Evolutionary conservation across 2,888 invertebrate genomes (phyloP).

Genomic region (Hedychridium roseum): DNA sequence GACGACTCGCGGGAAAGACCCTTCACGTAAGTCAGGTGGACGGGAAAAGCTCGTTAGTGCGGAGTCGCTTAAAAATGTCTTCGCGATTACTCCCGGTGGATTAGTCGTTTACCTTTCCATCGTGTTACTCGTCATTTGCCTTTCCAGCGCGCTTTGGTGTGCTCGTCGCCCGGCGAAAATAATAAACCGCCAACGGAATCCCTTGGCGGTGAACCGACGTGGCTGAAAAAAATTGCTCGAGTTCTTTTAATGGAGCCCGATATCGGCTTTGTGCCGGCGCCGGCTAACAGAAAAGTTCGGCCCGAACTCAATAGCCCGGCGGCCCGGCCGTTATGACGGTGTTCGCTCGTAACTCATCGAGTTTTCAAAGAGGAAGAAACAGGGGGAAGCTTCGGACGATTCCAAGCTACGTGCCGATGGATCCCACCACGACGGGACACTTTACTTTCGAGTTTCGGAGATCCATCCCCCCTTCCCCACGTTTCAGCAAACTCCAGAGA

Average conservation of each 20-base stretch:
- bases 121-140: too few relatives aligned
- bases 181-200: too few relatives aligned
- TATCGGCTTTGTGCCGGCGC: not conserved
- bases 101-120: too few relatives aligned
- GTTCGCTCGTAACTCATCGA: conserved; percentile 23
- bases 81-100: too few relatives aligned
- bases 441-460: conserved; percentile 28
- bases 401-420: conserved; percentile 21
- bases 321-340: conserved; percentile 8
- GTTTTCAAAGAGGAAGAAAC: conserved; percentile 26
- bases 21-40: too few relatives aligned
- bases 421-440: conserved; percentile 21
- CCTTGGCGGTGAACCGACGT: too few relatives aligned
- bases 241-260: not conserved
- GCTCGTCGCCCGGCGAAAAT: not conserved
- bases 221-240: not conserved
- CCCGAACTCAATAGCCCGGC: conserved; percentile 1
- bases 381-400: conserved; percentile 7
- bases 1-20: too few relatives aligned
- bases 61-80: too few relatives aligned
- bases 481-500: too few relatives aligned
- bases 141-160: too few relatives aligned
- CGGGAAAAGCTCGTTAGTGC: too few relatives aligned
- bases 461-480: too few relatives aligned
- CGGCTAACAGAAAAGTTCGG: not conserved